phyloP scores from a whole-genome alignment of 2,797 vertebrate species.

The Neostethus bicornis region DNA sequence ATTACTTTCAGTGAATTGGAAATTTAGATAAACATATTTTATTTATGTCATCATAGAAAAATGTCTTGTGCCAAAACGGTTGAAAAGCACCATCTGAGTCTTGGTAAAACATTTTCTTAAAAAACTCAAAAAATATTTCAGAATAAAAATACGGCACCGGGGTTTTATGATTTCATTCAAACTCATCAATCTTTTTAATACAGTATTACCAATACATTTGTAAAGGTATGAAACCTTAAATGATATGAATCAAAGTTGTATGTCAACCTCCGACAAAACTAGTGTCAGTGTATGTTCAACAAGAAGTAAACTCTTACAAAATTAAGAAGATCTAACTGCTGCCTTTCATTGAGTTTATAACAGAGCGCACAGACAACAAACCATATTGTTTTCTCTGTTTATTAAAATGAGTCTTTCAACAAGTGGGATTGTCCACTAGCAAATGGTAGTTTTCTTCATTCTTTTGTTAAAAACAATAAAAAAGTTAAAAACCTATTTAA shows the following conservation, averaged over 20 bases:
- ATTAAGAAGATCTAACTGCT: too few relatives aligned
- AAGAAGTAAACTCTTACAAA: too few relatives aligned
- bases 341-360: too few relatives aligned
- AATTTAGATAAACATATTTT: conserved; percentile 1
- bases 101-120: conserved; percentile 1
- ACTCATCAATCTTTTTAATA: too few relatives aligned
- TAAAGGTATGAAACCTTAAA: too few relatives aligned
- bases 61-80: too few relatives aligned
- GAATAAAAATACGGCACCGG: background rate
- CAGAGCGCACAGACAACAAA: too few relatives aligned
- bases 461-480: background rate
- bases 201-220: too few relatives aligned
- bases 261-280: too few relatives aligned
- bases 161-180: conserved; percentile 1
- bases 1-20: conserved; percentile 1
- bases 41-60: conserved; percentile 13
- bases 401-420: background rate
- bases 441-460: background rate
- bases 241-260: too few relatives aligned
- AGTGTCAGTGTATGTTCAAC: too few relatives aligned
- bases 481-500: too few relatives aligned
- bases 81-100: conserved; percentile 15
- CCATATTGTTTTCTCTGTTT: background rate
- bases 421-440: background rate
- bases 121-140: conserved; percentile 10